phyloP scores from a whole-genome alignment of 2,797 vertebrate species.

The Tinamus major region DNA sequence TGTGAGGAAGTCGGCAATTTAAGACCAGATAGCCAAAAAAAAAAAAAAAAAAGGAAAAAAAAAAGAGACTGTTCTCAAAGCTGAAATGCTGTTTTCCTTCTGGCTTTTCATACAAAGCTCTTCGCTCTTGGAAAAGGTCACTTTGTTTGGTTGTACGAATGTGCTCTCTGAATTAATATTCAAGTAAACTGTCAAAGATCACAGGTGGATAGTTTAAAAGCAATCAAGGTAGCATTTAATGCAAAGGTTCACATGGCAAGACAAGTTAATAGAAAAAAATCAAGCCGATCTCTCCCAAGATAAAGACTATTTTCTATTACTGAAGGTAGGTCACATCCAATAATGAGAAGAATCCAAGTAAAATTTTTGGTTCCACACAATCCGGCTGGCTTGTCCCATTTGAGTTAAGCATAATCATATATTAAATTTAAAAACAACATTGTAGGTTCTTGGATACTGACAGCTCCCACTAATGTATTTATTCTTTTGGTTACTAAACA shows the following conservation, averaged over 20 bases:
- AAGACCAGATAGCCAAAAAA: background rate
- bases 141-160: background rate
- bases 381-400: constrained; percentile 27
- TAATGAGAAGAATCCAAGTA: constrained; percentile 14
- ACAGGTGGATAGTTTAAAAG: background rate
- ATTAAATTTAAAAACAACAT: background rate
- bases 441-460: background rate
- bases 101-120: background rate
- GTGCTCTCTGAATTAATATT: background rate
- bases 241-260: constrained; percentile 46
- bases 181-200: constrained; percentile 30
- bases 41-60: background rate
- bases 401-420: background rate
- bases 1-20: background rate
- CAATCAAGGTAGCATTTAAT: constrained; percentile 55
- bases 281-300: constrained; percentile 35
- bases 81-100: background rate
- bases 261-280: constrained; percentile 10
- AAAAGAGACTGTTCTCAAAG: background rate
- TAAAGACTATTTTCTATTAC: constrained; percentile 54
- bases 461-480: constrained; percentile 25
- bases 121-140: background rate
- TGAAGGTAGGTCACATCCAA: constrained; percentile 57
- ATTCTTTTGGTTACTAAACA: constrained; percentile 39
- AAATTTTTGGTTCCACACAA: constrained; percentile 60